Percentiles rank a stretch among this genome's conserved stretches.
Evolutionary conservation across 2,113 vertebrate species (phyloP).

Genomic region (Euleptes europaea): DNA sequence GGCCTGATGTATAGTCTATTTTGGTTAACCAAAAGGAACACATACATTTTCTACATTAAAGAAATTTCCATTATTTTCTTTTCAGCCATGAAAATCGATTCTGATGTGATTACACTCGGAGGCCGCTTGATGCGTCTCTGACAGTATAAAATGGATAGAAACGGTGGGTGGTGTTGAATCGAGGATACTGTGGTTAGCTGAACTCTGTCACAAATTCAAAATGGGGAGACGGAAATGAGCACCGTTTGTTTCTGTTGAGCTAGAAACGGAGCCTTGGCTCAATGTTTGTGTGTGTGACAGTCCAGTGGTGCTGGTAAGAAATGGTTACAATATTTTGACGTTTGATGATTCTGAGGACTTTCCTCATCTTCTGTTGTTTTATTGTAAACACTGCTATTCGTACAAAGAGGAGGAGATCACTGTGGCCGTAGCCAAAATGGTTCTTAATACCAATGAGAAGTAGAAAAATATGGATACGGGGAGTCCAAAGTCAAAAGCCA

Average conservation of each 20-base stretch:
- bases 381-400: constrained; percentile 25
- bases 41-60: constrained; percentile 98
- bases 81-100: constrained; percentile 99
- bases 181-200: constrained; percentile 72
- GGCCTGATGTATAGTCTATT: constrained; percentile 95
- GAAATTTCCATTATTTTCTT: constrained; percentile 98
- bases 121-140: constrained; percentile 86
- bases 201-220: constrained; percentile 74
- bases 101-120: constrained; percentile 95
- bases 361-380: constrained; percentile 39
- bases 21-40: constrained; percentile 99
- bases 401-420: constrained; percentile 18
- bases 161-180: constrained; percentile 77
- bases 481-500: not conserved
- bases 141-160: constrained; percentile 87
- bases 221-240: constrained; percentile 71
- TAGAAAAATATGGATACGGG: not conserved
- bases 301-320: constrained; percentile 3
- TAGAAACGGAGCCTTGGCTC: constrained; percentile 24
- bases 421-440: constrained; percentile 15
- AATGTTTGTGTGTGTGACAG: not conserved
- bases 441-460: not conserved
- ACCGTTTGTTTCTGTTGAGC: constrained; percentile 66
- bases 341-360: constrained; percentile 37
- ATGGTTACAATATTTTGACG: constrained; percentile 35